phyloP scores from a whole-genome alignment of 2,113 vertebrate genomes.

The Gallinago jamesoni region DNA sequence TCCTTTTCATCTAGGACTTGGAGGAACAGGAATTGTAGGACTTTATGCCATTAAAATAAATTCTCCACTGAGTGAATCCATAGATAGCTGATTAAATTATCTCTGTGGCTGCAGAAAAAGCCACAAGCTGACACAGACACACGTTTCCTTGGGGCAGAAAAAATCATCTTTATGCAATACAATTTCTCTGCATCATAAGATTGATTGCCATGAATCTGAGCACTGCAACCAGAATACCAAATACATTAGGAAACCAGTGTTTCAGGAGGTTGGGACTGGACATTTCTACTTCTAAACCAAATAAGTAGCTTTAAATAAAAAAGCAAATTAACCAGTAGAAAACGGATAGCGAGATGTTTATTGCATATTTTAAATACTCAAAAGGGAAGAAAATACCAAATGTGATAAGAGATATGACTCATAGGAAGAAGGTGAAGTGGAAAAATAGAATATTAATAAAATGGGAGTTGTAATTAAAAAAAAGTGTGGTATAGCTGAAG shows the following conservation, averaged over 20 bases:
- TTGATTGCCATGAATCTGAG: not conserved
- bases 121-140: not conserved
- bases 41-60: not conserved
- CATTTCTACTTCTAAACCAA: not conserved
- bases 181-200: not conserved
- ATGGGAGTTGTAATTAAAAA: not conserved
- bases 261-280: not conserved
- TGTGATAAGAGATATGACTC: not conserved
- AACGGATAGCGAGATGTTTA: not conserved
- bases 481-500: not conserved
- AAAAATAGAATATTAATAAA: not conserved
- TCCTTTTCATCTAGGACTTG: not conserved
- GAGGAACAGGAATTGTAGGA: not conserved
- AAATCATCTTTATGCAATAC: not conserved
- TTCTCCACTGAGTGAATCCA: not conserved
- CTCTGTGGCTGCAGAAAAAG: constrained; percentile 25
- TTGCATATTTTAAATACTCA: not conserved
- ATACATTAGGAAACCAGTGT: not conserved
- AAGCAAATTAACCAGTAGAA: not conserved
- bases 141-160: not conserved
- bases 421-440: not conserved
- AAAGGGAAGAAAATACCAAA: not conserved
- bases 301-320: not conserved
- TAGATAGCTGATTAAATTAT: not conserved
- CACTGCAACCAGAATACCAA: not conserved